phyloP scores from a whole-genome alignment of 1,140 invertebrate species.

The Scaptodrosophila lebanonensis region DNA sequence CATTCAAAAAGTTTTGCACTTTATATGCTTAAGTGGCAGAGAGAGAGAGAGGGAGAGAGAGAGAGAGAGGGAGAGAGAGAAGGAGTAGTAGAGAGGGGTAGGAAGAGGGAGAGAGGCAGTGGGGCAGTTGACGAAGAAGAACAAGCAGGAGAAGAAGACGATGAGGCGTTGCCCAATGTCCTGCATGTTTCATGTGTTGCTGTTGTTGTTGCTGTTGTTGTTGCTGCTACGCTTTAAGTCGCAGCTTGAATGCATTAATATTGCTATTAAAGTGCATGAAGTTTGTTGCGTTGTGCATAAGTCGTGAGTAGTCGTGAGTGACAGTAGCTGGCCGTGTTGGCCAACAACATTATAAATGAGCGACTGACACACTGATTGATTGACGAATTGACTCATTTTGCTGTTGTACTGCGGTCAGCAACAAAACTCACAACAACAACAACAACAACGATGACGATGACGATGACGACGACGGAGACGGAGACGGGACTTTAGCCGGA shows the following conservation, averaged over 20 bases:
- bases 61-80: constrained; percentile 1
- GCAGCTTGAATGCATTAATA: constrained; percentile 28
- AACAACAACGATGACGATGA: constrained; percentile 3
- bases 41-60: too few species aligned
- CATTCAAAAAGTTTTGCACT: constrained; percentile 62
- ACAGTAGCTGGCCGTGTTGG: constrained; percentile 45
- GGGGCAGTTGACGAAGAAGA: not conserved
- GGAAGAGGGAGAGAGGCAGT: not conserved
- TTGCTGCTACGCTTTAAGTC: not conserved
- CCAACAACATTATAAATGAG: constrained; percentile 68
- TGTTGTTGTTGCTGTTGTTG: too few species aligned
- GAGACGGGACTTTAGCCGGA: constrained; percentile 20
- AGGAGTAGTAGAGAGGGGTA: not conserved
- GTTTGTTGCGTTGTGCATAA: constrained; percentile 40
- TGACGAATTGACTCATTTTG: constrained; percentile 70
- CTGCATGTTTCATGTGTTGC: too few species aligned
- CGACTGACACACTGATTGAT: constrained; percentile 71
- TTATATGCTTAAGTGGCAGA: not conserved
- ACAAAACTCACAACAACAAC: constrained; percentile 1
- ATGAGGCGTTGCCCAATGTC: too few species aligned
- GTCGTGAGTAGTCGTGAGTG: constrained; percentile 47
- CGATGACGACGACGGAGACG: not conserved
- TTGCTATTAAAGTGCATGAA: constrained; percentile 35
- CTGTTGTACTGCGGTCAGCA: not conserved
- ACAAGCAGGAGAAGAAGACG: too few species aligned